Conservation (phyloP, 35 echinoderm and acorn worm genomes). For the Heliocidaris erythrogramma region DNA sequence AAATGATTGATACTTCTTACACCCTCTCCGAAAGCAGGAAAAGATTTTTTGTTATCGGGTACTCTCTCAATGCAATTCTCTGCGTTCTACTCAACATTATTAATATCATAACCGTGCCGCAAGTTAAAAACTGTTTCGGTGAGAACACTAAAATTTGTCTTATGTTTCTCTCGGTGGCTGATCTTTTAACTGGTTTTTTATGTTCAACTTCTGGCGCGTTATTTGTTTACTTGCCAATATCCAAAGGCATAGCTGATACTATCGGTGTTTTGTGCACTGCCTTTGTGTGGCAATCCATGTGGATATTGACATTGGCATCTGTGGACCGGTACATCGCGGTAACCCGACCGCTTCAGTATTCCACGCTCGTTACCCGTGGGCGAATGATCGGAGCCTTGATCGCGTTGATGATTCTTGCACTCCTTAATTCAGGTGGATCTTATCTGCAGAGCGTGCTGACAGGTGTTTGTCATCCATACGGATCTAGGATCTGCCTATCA, state of each 20-base stretch:
- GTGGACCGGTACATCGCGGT: conserved; percentile 60
- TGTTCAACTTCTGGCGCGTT: not conserved
- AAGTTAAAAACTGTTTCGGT: not conserved
- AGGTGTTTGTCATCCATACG: conserved; percentile 36
- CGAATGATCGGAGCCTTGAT: not conserved
- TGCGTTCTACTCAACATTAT: not conserved
- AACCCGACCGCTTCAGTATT: conserved; percentile 58
- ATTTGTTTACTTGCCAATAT: not conserved
- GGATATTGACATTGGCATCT: conserved; percentile 4
- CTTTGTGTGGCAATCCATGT: conserved; percentile 38
- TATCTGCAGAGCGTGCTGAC: conserved; percentile 32
- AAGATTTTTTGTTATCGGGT: not conserved
- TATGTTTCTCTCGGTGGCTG: not conserved
- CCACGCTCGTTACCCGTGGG: conserved; percentile 13
- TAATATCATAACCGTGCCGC: conserved; percentile 1
- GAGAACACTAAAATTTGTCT: conserved; percentile 21
- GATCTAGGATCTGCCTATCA: not conserved
- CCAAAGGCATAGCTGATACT: not conserved
- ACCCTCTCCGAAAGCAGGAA: not conserved
- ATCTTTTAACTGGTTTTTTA: not conserved
- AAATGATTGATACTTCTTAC: not conserved
- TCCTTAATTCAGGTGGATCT: not conserved
- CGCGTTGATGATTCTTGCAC: not conserved
- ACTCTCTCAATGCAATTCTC: not conserved
- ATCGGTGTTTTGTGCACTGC: not conserved